Conservation (phyloP, 2,797 vertebrate genomes). For the Glyptemys insculpta region DNA sequence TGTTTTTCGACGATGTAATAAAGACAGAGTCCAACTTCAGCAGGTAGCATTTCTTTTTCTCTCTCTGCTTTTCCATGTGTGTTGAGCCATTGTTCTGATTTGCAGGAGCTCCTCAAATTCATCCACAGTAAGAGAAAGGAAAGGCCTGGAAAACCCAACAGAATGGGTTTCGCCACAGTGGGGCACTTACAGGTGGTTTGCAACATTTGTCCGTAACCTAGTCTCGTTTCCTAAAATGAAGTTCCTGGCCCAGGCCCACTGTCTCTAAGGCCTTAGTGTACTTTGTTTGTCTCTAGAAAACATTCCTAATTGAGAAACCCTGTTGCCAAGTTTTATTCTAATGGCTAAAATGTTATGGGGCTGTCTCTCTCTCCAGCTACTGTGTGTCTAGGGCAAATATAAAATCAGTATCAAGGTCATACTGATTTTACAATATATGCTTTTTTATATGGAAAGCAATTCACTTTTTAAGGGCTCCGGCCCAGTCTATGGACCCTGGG, state of each 20-base stretch:
- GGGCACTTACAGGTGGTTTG: not conserved
- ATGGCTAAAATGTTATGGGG: rapidly evolving
- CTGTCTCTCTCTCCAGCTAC: rapidly evolving
- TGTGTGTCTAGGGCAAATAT: not conserved
- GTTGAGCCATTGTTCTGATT: rapidly evolving
- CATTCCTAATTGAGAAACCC: rapidly evolving
- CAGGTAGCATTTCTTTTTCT: conserved; percentile 55
- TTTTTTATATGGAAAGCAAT: not conserved
- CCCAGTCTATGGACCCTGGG: not conserved
- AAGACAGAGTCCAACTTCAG: conserved; percentile 31
- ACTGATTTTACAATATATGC: not conserved
- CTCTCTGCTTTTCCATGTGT: rapidly evolving
- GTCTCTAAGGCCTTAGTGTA: not conserved
- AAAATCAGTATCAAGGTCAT: rapidly evolving
- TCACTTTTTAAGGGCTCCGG: not conserved
- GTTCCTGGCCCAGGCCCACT: not conserved
- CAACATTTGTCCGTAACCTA: not conserved
- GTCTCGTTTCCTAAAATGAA: not conserved
- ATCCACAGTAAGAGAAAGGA: not conserved
- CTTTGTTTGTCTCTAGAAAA: not conserved
- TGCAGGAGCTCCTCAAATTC: not conserved
- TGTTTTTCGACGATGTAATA: conserved; percentile 50
- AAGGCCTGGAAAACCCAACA: not conserved
- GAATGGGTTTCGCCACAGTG: rapidly evolving
- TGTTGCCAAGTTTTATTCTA: not conserved